Conservation (phyloP, 2,888 invertebrate genomes). For the Aethes cnicana region DNA sequence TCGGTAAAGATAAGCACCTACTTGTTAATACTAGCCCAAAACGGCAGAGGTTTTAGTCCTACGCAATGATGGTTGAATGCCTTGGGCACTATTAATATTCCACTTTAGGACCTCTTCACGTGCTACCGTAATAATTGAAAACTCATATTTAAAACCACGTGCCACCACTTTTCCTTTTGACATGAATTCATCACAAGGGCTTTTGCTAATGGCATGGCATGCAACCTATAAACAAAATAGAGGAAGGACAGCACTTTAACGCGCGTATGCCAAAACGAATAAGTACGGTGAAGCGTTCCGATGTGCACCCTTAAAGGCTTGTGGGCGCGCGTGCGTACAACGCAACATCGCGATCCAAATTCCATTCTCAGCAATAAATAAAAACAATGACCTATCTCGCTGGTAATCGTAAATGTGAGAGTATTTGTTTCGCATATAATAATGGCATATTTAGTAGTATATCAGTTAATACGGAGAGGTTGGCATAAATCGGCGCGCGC, state of each 20-base stretch:
- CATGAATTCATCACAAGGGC: too few species aligned
- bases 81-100: too few species aligned
- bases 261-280: not conserved
- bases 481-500: constrained; percentile 76
- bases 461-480: constrained; percentile 78
- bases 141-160: too few species aligned
- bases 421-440: constrained; percentile 79
- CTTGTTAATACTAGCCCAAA: too few species aligned
- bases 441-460: constrained; percentile 81
- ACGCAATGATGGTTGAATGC: too few species aligned
- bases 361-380: constrained; percentile 70
- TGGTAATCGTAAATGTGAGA: constrained; percentile 49
- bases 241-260: too few species aligned
- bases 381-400: constrained; percentile 44
- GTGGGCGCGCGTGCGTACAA: constrained; percentile 15
- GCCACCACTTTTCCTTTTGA: too few species aligned
- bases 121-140: too few species aligned
- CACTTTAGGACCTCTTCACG: too few species aligned
- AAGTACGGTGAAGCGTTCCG: not conserved
- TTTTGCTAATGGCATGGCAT: too few species aligned
- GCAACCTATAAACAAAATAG: not conserved
- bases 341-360: constrained; percentile 45
- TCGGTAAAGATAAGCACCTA: too few species aligned
- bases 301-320: not conserved
- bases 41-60: too few species aligned